Evolutionary conservation across 2,113 vertebrate species (phyloP).

Genomic region (Cottus gobio): DNA sequence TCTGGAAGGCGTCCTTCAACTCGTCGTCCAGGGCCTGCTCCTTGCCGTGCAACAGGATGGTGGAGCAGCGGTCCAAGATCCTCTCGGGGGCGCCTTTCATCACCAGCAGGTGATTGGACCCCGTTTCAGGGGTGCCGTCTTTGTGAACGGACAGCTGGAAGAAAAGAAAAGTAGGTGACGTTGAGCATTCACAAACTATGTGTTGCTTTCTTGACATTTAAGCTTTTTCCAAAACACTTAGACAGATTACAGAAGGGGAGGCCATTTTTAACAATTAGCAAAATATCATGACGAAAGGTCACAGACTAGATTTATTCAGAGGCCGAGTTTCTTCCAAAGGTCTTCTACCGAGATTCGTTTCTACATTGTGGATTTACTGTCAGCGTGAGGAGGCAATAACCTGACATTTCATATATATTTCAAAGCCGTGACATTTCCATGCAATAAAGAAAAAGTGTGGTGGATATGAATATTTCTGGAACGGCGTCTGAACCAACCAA

Average conservation of each 20-base stretch:
- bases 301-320: too few species aligned
- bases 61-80: conserved; percentile 92
- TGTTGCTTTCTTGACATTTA: neutral
- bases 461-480: neutral
- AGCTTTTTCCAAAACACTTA: neutral
- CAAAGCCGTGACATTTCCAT: too few species aligned
- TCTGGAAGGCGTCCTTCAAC: conserved; percentile 94
- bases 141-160: conserved; percentile 91
- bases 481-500: neutral
- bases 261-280: neutral
- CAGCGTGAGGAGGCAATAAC: neutral
- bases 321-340: neutral
- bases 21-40: conserved; percentile 90
- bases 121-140: conserved; percentile 64
- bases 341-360: neutral
- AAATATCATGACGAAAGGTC: neutral
- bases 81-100: conserved; percentile 95
- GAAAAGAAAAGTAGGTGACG: neutral
- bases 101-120: conserved; percentile 86
- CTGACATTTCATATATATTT: neutral
- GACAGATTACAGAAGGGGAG: neutral
- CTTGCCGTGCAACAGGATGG: conserved; percentile 90
- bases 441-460: too few species aligned
- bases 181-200: too few species aligned
- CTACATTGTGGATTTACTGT: neutral